These are phyloP conservation scores for Chloroceryle inda DNA, from an alignment of 2,797 vertebrate genomes.

Conservation along the genomic window DNA sequence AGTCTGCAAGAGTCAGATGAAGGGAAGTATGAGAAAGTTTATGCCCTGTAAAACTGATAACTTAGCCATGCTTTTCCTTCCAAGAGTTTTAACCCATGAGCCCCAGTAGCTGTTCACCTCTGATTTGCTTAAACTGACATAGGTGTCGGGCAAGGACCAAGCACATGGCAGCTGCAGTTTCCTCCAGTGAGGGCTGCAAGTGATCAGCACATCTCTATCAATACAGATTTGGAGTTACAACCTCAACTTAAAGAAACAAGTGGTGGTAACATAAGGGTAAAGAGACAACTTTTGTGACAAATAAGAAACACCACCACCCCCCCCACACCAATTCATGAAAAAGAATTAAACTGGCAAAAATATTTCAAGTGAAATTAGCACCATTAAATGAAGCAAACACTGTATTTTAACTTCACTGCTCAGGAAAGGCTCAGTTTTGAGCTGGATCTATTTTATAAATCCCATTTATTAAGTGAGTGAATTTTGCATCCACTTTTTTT, in stretches of 20 bases:
- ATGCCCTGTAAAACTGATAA: neutral
- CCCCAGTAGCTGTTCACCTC: neutral
- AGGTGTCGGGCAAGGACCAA: neutral
- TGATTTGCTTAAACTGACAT: neutral
- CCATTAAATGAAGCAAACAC: neutral
- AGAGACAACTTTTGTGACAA: neutral
- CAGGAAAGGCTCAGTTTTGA: neutral
- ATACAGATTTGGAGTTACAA: neutral
- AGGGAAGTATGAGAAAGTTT: neutral
- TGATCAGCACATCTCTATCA: neutral
- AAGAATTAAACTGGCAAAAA: neutral
- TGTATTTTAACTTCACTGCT: neutral
- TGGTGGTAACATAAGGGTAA: neutral
- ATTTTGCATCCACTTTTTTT: neutral
- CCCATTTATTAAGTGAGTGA: neutral
- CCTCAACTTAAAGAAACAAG: neutral
- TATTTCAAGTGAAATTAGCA: neutral
- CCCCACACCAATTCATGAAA: no score
- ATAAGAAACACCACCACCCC: neutral
- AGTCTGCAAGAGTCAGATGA: neutral
- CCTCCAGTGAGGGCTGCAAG: neutral
- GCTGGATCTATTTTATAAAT: neutral
- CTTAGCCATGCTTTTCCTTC: neutral
- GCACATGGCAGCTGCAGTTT: accelerated
- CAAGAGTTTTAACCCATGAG: neutral